Evolutionary conservation across 2,797 vertebrate genomes (phyloP).

Genomic region (Mus spretus): DNA sequence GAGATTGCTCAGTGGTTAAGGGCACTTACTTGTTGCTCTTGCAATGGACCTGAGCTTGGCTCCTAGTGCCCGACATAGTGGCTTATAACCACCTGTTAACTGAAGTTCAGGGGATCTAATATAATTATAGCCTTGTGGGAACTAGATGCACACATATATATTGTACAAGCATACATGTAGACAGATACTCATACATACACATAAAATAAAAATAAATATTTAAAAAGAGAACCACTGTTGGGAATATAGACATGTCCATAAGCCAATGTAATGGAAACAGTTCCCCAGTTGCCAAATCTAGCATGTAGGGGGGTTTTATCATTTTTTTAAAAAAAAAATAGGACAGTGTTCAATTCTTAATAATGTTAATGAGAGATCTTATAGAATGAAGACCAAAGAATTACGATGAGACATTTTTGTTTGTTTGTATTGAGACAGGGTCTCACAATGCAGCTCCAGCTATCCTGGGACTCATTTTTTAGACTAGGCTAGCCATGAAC

Average conservation of each 20-base stretch:
- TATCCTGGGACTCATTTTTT: neutral
- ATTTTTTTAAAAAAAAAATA: constrained; percentile 10
- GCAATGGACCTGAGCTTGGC: neutral
- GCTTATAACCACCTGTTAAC: neutral
- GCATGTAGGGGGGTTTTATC: neutral
- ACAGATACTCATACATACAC: neutral
- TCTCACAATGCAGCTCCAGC: neutral
- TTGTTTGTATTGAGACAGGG: neutral
- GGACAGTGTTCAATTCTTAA: neutral
- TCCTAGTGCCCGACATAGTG: neutral
- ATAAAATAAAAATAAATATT: neutral
- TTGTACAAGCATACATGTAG: neutral
- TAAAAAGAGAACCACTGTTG: neutral
- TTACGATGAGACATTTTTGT: neutral
- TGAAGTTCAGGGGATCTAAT: neutral
- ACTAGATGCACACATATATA: neutral
- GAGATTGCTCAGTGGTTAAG: neutral
- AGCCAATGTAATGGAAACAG: neutral
- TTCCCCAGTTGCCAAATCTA: neutral
- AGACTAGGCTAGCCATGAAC: neutral
- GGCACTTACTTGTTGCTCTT: neutral
- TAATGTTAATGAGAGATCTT: neutral
- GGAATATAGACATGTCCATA: neutral
- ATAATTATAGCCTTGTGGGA: neutral
- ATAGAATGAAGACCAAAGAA: constrained; percentile 18